Percentiles rank a stretch among this genome's conserved stretches.
phyloP scores from a whole-genome alignment of 2,797 vertebrate genomes.

The Oreochromis mossambicus region DNA sequence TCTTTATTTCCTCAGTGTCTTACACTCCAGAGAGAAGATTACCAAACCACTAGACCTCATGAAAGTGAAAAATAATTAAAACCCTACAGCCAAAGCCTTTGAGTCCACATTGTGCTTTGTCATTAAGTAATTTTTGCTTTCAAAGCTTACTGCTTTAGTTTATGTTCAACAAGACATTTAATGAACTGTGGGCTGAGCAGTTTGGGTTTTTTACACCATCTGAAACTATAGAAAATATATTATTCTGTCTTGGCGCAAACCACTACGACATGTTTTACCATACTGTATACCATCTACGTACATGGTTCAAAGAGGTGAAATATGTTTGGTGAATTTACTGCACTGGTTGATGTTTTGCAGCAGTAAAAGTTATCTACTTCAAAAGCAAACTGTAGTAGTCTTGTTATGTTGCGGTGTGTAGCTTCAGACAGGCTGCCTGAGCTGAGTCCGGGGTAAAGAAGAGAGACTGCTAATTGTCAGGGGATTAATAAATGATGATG shows the following conservation, averaged over 20 bases:
- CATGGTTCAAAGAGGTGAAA: constrained; percentile 30
- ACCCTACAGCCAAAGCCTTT: constrained; percentile 32
- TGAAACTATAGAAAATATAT: constrained; percentile 44
- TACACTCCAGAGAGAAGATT: constrained; percentile 25
- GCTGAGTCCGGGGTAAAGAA: neutral
- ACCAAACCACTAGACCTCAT: constrained; percentile 62
- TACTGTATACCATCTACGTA: constrained; percentile 26
- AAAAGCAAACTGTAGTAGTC: constrained; percentile 19
- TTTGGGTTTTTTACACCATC: constrained; percentile 38
- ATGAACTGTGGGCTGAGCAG: constrained; percentile 44
- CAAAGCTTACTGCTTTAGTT: constrained; percentile 40
- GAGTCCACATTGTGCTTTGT: constrained; percentile 42
- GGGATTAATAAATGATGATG: constrained; percentile 61
- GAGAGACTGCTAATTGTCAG: neutral
- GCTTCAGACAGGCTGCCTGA: constrained; percentile 17
- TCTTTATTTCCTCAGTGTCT: constrained; percentile 20
- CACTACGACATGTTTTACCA: constrained; percentile 32
- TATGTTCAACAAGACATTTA: constrained; percentile 57
- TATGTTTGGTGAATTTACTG: constrained; percentile 21
- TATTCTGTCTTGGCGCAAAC: constrained; percentile 9
- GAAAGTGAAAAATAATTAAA: constrained; percentile 63
- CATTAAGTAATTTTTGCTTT: constrained; percentile 56
- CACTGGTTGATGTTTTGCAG: constrained; percentile 38
- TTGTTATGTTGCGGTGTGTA: constrained; percentile 25
- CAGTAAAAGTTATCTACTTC: constrained; percentile 6